Conservation (phyloP, 2,113 vertebrate genomes). For the Stercorarius parasiticus region DNA sequence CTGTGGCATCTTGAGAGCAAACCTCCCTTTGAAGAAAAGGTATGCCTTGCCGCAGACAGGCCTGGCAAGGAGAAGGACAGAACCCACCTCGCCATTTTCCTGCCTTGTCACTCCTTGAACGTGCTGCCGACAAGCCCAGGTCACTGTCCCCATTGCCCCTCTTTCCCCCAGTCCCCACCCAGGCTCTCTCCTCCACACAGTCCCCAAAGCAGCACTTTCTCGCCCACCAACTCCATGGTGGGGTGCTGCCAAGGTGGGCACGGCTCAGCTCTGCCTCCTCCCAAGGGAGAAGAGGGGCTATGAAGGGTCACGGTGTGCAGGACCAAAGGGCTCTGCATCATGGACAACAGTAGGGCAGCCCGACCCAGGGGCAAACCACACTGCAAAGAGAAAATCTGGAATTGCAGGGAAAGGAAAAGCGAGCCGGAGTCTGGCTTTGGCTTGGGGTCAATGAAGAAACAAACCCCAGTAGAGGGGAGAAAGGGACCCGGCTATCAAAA, state of each 20-base stretch:
- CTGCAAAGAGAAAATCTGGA: background rate
- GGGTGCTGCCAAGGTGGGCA: background rate
- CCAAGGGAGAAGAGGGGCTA: background rate
- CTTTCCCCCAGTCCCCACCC: background rate
- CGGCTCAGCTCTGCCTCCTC: background rate
- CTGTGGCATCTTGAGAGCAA: background rate
- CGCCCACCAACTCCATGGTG: fast-evolving
- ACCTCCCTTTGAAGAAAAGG: background rate
- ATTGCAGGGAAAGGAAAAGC: background rate
- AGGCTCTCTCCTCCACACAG: background rate
- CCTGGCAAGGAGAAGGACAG: background rate
- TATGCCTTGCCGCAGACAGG: background rate
- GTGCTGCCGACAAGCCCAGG: background rate
- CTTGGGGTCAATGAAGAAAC: background rate
- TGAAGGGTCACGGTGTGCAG: fast-evolving
- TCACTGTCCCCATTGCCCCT: background rate
- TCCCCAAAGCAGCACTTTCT: background rate
- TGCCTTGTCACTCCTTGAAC: background rate
- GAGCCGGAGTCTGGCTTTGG: background rate
- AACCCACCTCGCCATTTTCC: fast-evolving
- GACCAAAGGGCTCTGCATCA: background rate
- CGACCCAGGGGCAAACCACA: background rate
- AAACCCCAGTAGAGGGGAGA: background rate
- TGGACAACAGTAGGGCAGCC: background rate
- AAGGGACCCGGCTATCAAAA: background rate